A percentile compares a stretch with the other conserved stretches of the same genome.
These are phyloP conservation scores for Drosophila siamana DNA, from an alignment of 2,888 invertebrate genomes.

Conservation along the genomic window DNA sequence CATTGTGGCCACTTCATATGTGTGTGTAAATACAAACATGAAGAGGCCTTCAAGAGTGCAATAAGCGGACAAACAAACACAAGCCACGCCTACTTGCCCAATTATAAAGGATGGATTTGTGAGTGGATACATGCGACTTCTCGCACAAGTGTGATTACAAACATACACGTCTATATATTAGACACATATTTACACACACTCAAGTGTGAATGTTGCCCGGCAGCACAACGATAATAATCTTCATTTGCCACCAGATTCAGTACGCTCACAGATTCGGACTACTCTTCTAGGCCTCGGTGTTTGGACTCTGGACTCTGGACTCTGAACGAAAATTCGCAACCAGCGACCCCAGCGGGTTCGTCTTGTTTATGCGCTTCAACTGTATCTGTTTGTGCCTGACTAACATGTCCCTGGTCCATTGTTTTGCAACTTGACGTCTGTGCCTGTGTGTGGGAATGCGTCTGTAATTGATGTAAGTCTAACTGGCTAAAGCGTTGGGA, in stretches of 20 bases:
- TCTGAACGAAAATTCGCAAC: slow-evolving; percentile 18
- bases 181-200: background rate
- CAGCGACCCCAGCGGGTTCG: slow-evolving; percentile 8
- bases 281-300: background rate
- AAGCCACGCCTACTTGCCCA: slow-evolving; percentile 53
- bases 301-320: slow-evolving; percentile 2
- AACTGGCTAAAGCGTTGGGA: slow-evolving; percentile 60
- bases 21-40: slow-evolving; percentile 51
- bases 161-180: no score
- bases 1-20: slow-evolving; percentile 26
- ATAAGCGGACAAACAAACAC: slow-evolving; percentile 51
- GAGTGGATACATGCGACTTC: slow-evolving; percentile 8
- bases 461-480: slow-evolving; percentile 73
- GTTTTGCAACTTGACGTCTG: slow-evolving; percentile 52
- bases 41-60: slow-evolving; percentile 67
- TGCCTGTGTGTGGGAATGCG: slow-evolving; percentile 24
- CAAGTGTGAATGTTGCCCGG: slow-evolving; percentile 64
- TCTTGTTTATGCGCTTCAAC: slow-evolving; percentile 44
- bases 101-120: slow-evolving; percentile 60
- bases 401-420: slow-evolving; percentile 74
- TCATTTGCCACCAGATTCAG: slow-evolving; percentile 52
- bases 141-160: slow-evolving; percentile 14
- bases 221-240: slow-evolving; percentile 76
- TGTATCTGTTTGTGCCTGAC: slow-evolving; percentile 64
- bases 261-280: slow-evolving; percentile 20